Evolutionary conservation across 2,888 invertebrate genomes (phyloP), one percentile per base, ranked within the genome.

Genomic region (Cyaniris semiargus): DNA sequence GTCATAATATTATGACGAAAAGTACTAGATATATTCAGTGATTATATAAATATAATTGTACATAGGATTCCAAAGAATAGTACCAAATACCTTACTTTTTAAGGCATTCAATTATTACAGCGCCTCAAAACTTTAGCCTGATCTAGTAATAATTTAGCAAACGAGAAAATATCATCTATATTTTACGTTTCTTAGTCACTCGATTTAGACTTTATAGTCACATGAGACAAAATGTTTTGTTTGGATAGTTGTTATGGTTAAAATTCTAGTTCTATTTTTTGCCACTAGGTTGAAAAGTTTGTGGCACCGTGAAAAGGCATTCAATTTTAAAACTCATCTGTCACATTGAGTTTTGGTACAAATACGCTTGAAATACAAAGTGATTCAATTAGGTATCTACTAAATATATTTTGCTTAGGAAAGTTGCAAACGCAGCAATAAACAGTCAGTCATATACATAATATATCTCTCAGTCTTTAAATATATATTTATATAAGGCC

Each of bases 381-480:
- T 21, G 58, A 58, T 3, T 44, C 44, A 60, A 23, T 60, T 60
- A n/a, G n/a, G n/a, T n/a, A 60, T 60, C 60, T 60, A 60, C 66
- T 31, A 66, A 66, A 66, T 66, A 66, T 66, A 66, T 15, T 66
- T 27, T 27, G 23, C 23, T 7, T 66, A 66, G 15, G 31, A 66
- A 66, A 31, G 15, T 66, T 66, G 27, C 31, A 27, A 27, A 27
- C 66, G 31, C 18, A 31, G 66, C 27, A 66, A 66, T 27, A 27
- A 66, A 66, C 31, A 23, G 23, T 27, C 23, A 23, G 60, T 66
- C 60, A 66, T 31, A 66, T 31, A 66, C 21, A 58, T 58, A 58
- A 21, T 60, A 58, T 8, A 21, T 66, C 27, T 66, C 27, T 66
- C 66, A 66, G 66, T 66, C 66, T 66, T 66, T 66, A 66, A 31